Conservation (phyloP, 1,140 invertebrate species). For the Ostrea edulis region DNA sequence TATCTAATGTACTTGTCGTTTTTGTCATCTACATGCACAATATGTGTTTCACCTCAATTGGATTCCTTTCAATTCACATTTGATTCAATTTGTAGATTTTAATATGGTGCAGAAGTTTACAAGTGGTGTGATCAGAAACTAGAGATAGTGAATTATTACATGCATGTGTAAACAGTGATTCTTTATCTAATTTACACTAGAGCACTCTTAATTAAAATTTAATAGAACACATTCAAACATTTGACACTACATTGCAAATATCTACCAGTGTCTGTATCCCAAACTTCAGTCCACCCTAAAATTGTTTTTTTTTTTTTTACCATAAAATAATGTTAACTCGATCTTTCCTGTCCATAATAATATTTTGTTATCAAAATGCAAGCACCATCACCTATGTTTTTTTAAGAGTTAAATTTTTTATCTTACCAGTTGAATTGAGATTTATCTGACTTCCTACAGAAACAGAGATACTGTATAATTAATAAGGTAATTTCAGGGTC, state of each 20-base stretch:
- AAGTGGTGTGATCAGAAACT: background rate
- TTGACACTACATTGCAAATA: background rate
- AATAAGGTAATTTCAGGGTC: background rate
- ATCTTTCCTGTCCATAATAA: background rate
- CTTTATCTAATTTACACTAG: background rate
- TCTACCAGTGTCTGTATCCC: slow-evolving; percentile 18
- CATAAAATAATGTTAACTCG: background rate
- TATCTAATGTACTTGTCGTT: background rate
- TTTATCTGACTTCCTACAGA: slow-evolving; percentile 8
- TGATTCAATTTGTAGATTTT: background rate
- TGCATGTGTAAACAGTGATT: background rate
- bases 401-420: background rate
- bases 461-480: background rate
- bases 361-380: background rate
- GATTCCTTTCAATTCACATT: background rate
- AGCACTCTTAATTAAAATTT: background rate
- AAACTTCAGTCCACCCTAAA: slow-evolving; percentile 7
- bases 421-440: slow-evolving; percentile 21
- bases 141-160: background rate
- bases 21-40: background rate
- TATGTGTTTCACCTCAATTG: background rate
- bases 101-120: background rate
- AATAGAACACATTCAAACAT: background rate
- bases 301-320: background rate
- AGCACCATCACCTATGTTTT: slow-evolving; percentile 22